Conservation (phyloP, 2,797 vertebrate species). For the Sternotherus odoratus region DNA sequence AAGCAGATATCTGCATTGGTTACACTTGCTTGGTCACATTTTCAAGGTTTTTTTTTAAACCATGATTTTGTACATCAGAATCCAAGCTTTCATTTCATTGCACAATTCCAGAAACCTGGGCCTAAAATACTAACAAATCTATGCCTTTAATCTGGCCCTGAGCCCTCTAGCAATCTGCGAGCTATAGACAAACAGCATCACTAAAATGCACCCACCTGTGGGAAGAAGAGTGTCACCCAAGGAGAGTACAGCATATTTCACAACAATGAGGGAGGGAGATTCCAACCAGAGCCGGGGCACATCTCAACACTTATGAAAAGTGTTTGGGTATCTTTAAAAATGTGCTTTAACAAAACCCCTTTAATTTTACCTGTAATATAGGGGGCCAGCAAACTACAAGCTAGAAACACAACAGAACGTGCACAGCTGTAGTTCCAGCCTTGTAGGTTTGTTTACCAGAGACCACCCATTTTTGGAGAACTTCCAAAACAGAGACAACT, state of each 20-base stretch:
- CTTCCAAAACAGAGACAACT: not conserved
- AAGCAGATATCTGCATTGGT: fast-evolving
- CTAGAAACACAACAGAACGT: too few relatives aligned
- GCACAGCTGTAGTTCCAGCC: too few relatives aligned
- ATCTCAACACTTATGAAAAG: not conserved
- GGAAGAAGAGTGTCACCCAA: not conserved
- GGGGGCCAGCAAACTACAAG: too few relatives aligned
- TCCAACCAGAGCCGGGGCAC: not conserved
- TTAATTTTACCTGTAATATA: too few relatives aligned
- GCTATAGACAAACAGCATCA: not conserved
- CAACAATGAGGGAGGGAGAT: not conserved
- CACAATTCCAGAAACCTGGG: not conserved
- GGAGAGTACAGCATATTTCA: not conserved
- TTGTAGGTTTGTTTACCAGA: too few relatives aligned
- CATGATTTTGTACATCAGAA: too few relatives aligned
- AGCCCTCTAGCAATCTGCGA: not conserved
- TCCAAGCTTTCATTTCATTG: not conserved
- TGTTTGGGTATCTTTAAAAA: not conserved
- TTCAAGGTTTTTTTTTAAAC: not conserved
- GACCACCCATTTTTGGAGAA: not conserved
- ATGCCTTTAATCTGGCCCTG: not conserved
- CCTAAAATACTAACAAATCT: not conserved
- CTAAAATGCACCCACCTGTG: not conserved
- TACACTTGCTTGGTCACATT: not conserved
- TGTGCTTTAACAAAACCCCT: too few relatives aligned